phyloP scores from a whole-genome alignment of 2,113 vertebrate species.

The Sclerurus mexicanus region DNA sequence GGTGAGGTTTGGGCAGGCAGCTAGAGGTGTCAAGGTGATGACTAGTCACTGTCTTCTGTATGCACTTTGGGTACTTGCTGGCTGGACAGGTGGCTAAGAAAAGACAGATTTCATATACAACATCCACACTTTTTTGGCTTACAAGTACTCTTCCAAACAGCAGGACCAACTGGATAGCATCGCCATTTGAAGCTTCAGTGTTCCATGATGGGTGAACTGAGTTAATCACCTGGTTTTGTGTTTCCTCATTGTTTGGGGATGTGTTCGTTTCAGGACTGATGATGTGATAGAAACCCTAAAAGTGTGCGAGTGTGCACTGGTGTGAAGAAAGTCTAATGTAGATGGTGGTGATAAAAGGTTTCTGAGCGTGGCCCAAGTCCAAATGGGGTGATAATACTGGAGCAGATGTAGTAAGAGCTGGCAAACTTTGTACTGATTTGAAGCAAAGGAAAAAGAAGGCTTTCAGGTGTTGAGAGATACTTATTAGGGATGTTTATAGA shows the following conservation, averaged over 20 bases:
- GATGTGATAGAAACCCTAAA: neutral
- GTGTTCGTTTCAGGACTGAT: neutral
- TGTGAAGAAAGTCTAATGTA: neutral
- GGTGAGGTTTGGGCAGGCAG: neutral
- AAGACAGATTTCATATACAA: neutral
- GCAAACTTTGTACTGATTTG: neutral
- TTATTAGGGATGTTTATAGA: neutral
- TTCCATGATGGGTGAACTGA: neutral
- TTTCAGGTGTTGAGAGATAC: neutral
- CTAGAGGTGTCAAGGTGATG: neutral
- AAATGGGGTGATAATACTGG: neutral
- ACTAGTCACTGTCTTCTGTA: neutral
- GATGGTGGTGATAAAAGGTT: neutral
- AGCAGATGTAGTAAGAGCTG: neutral
- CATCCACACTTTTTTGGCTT: neutral
- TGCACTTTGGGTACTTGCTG: neutral
- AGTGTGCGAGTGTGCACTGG: accelerated
- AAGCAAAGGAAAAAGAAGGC: neutral
- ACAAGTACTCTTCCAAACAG: neutral
- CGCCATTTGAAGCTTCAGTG: neutral
- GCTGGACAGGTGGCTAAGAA: neutral
- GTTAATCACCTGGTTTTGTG: neutral
- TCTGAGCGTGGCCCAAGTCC: neutral
- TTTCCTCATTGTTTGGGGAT: neutral
- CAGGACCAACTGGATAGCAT: neutral